Evolutionary conservation across 1,140 invertebrate species (phyloP), one percentile per base, ranked within the genome.

Genomic region (Drosophila hydei): DNA sequence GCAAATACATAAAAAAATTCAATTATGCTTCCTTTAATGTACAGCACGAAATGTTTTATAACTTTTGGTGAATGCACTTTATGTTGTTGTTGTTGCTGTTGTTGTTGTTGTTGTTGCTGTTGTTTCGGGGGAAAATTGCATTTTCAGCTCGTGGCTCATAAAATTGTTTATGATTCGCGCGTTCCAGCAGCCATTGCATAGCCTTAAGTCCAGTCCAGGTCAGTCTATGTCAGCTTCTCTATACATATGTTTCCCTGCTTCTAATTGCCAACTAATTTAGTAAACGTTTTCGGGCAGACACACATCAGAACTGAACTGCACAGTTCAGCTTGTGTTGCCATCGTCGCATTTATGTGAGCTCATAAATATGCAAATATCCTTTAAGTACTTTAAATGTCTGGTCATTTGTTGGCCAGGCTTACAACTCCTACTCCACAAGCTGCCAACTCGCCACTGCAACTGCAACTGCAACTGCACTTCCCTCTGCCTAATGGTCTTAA

Each of bases 351-450:
- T 90, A 90, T 90, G 81, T 90, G 78, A 74, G 81, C 75, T 73
- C 87, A 90, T 90, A 90, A 90, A 90, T 90, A 90, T 90, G 87
- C 88, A 90, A 90, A 90, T 90, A 90, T 90, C 81, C 87, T 90
- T 87, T 89, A 90, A 87, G 75, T 79, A 80, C 78, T 87, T 79
- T 83, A 77, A 90, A 90, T 81, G 83, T 79, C 78, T 89, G 75
- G 78, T 79, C 84, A 87, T 87, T 87, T 87, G 81, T 88, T 87
- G 81, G 80, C 61, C 80, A 62, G 71, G 73, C 75, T 75, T 73
- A 72, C 79, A 16, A 9, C n/a, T 7, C 21, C 50, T 45, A n/a
- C n/a, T n/a, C n/a, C n/a, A n/a, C n/a, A n/a, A n/a, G n/a, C n/a
- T n/a, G n/a, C n/a, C n/a, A n/a, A n/a, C n/a, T n/a, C n/a, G n/a